Evolutionary conservation across 1,140 invertebrate genomes (phyloP).

Genomic region (Goniozus legneri): DNA sequence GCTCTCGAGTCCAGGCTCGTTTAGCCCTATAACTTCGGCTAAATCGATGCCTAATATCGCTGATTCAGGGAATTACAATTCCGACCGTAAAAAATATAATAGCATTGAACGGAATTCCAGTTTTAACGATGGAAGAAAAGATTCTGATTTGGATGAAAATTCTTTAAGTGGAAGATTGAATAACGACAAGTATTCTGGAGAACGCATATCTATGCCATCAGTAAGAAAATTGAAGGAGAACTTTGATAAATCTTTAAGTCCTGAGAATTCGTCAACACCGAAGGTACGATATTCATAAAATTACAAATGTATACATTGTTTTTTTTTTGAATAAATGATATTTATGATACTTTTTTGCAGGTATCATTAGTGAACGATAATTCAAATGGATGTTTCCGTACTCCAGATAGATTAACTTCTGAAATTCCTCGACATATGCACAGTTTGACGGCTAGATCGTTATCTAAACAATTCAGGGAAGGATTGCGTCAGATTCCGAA

Average conservation of each 20-base stretch:
- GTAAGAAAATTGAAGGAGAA: slow-evolving; percentile 42
- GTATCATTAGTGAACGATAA: slow-evolving; percentile 10
- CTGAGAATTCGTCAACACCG: neutral
- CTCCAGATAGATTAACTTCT: slow-evolving; percentile 41
- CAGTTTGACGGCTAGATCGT: slow-evolving; percentile 76
- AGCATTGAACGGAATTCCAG: too few relatives aligned
- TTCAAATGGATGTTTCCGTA: slow-evolving; percentile 35
- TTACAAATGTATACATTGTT: neutral
- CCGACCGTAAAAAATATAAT: too few relatives aligned
- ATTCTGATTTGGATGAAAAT: too few relatives aligned
- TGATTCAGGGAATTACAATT: slow-evolving; percentile 23
- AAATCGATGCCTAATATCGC: slow-evolving; percentile 46
- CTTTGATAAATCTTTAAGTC: slow-evolving; percentile 30
- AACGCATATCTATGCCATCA: slow-evolving; percentile 40
- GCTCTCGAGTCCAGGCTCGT: too few relatives aligned
- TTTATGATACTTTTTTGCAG: slow-evolving; percentile 20
- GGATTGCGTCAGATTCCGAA: slow-evolving; percentile 53
- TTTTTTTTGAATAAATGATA: slow-evolving; percentile 1
- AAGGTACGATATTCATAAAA: slow-evolving; percentile 28
- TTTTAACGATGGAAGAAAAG: too few relatives aligned
- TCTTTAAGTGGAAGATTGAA: too few relatives aligned
- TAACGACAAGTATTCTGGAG: too few relatives aligned
- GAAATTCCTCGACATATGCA: slow-evolving; percentile 62
- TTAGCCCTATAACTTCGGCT: slow-evolving; percentile 37
- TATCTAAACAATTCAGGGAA: slow-evolving; percentile 72